Base-by-base conservation (phyloP, 2,797 vertebrate genomes). In the Gila robusta region DNA sequence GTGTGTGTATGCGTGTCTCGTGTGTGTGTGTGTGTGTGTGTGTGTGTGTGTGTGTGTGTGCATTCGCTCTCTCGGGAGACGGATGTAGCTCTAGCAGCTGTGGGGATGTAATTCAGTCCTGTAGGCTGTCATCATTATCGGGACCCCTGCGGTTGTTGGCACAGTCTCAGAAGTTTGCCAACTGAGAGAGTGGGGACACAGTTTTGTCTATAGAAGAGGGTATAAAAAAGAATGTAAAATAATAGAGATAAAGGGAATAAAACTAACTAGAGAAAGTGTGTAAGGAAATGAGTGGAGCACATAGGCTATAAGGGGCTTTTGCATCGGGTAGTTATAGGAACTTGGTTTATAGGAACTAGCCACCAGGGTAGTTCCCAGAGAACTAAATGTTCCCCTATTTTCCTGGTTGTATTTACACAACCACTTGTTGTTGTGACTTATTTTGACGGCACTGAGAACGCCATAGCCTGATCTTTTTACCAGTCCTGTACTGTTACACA, bases 41-140 rank as follows among this genome's bases (percentile, higher is more conserved):
- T 72, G 6, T 82, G 81, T 87, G 64, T 81, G 73, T 73, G 39
- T 49, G 72, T 76, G 23, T 8, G 78, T 86, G 91, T 91, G 91
- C 90, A 90, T 85, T 67, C 19, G 72, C 84, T 88, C 90, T 88
- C 88, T 82, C 66, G 85, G 90, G 91, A 91, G 0, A 8, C 82
- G 5, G 47, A 39, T 82, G 91, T 91, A 94, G 91, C 91, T 84
- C 73, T 72, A 90, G 88, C 93, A 93, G 91, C 92, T 95, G 94
- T 87, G 90, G 87, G 35, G 79, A 89, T 89, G 88, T 89, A 87
- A 89, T 90, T 88, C 89, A 89, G 89, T 89, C 91, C 28, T 64
- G 91, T 88, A 86, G 91, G 88, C 88, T 26, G 76, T 89, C 72
- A 52, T 82, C 79, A 39, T 28, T 62, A 89, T 88, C 59, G 41